phyloP scores from a whole-genome alignment of 2,113 vertebrate genomes.

The Ellobius talpinus region DNA sequence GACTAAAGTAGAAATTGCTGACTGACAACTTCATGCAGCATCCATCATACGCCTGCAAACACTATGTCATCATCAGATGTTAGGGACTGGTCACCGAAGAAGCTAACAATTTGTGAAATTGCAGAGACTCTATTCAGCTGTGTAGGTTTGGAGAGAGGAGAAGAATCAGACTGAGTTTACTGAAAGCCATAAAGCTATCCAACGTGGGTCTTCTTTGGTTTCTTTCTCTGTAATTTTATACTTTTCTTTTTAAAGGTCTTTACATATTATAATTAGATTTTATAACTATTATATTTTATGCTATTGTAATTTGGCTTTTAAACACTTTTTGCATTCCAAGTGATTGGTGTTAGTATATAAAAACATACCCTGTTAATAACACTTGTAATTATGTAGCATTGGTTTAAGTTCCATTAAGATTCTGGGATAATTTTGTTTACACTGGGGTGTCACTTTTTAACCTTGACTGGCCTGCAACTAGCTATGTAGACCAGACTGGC shows the following conservation, averaged over 20 bases:
- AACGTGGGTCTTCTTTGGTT: background rate
- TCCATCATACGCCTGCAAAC: background rate
- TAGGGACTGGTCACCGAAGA: background rate
- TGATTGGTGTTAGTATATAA: background rate
- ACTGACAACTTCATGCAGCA: background rate
- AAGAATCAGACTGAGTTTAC: background rate
- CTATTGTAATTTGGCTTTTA: background rate
- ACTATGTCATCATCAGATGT: background rate
- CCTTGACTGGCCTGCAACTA: too few relatives aligned
- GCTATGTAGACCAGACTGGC: background rate
- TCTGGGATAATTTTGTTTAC: background rate
- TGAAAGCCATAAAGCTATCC: background rate
- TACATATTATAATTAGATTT: constrained; percentile 2
- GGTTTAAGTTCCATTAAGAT: background rate
- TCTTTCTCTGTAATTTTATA: background rate
- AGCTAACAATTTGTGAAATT: background rate
- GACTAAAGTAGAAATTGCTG: background rate
- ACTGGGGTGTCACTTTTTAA: background rate
- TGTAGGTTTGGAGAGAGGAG: background rate
- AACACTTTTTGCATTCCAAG: background rate
- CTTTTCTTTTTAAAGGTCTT: background rate
- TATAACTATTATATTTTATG: background rate
- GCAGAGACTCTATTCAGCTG: background rate
- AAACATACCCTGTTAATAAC: background rate
- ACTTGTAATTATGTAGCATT: background rate